Evolutionary conservation across 1,140 invertebrate genomes (phyloP), one percentile per base, ranked within the genome.

Genomic region (Chironomus striatipennis): DNA sequence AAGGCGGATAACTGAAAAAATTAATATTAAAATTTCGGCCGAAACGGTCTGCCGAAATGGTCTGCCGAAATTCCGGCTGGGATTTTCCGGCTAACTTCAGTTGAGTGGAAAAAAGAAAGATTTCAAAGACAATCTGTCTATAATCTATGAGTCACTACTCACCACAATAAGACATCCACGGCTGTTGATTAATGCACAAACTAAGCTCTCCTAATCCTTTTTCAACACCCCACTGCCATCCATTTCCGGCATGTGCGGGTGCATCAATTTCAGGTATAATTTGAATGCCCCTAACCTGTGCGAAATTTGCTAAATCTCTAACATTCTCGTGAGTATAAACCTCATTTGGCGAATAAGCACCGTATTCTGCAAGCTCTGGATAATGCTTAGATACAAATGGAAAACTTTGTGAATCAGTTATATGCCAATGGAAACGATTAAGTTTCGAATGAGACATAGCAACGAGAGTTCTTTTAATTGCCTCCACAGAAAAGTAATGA

Each of bases 401-500:
- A 81, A 94, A 94, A 78, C 91, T 93, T 77, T 95, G 93, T 0
- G 90, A 89, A 79, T 94, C 93, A 2, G 91, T 92, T 0, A 91
- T 85, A 79, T 95, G 93, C 92, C 92, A 94, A 81, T 95, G 93
- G 74, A 95, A 89, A 8, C 91, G 89, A 83, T 95, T 95, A 73
- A 95, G 83, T 83, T 95, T 95, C 75, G 87, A 87, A 15, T 90
- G 86, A 2, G 89, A 88, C 88, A 95, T 92, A 0, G 86, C 92
- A 74, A 91, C 88, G 17, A 95, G 85, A 0, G 91, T 91, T 17
- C 89, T 84, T 76, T 89, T 85, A n/a, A 95, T 87, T 43, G 88
- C 85, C 1, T 83, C 79, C 5, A 93, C 81, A 0, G 90, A 86
- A 77, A 94, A 88, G 79, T 87, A 95, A 82, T 93, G 91, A 42